Evolutionary conservation across 2,113 vertebrate genomes (phyloP), one percentile per base, ranked within the genome.

Genomic region (Xenus cinereus): DNA sequence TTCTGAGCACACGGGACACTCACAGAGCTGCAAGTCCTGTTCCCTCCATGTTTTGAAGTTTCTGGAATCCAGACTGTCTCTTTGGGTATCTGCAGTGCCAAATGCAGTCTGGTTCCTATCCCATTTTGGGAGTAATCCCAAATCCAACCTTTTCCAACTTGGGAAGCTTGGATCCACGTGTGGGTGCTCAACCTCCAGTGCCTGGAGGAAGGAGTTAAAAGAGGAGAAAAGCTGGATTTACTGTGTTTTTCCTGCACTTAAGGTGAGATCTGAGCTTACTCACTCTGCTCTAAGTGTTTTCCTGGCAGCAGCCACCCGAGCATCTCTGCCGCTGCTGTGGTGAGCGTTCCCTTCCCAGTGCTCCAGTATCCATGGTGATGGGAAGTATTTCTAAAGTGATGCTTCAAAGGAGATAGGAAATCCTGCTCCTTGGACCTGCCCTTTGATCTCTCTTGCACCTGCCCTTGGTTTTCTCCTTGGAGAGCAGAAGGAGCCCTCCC

Each of bases 361-460:
- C 69, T 74, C 45, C 69, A 7, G 96, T 95, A 85, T 95, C 93
- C 95, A 90, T 95, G 96, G 96, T 79, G 88, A 96, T 87, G 79
- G 83, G 66, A 57, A 64, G 48, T 28, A 26, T 72, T 88, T 82
- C 78, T 82, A 1, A 56, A 79, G 74, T 7, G 3, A 8, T 63
- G 71, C 91, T 79, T 50, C 10, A 22, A 21, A 17, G 28, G 30
- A 48, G 22, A 33, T 26, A 30, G 4, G 68, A 22, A 89, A 81
- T 77, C 53, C 50, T 91, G 73, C 14, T n/a, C 54, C 66, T 71
- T 59, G 66, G 45, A 57, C 50, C 63, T 80, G 63, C 80, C n/a
- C 67, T 76, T 59, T 59, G 50, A 28, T 37, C 26, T 41, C 48
- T 14, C 26, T 28, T 30, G 71, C 39, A 76, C 21, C 35, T 68